Percentiles rank a stretch among this genome's conserved stretches.
Conservation (phyloP, 2,888 invertebrate species). For the Ophion ellenae region DNA sequence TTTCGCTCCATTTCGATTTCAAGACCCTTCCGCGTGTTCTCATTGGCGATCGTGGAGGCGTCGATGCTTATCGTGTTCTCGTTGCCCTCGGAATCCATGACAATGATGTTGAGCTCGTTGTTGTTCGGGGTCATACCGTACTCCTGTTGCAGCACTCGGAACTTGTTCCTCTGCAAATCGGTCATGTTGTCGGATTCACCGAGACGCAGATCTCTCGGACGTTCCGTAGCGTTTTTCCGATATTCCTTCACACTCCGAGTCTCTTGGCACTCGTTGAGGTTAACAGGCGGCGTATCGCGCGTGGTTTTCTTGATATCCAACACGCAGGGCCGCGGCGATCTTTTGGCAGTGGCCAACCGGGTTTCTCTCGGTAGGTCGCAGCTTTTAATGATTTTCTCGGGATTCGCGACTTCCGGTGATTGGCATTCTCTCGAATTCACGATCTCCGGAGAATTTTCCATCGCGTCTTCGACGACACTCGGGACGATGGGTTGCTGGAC, state of each 20-base stretch:
- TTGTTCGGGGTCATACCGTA: slow-evolving; percentile 83
- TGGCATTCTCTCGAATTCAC: background rate
- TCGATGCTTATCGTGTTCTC: slow-evolving; percentile 83
- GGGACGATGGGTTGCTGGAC: background rate
- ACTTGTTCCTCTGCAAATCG: slow-evolving; percentile 87
- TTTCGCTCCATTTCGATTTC: slow-evolving; percentile 64
- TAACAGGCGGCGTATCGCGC: slow-evolving; percentile 33
- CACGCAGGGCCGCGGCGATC: slow-evolving; percentile 58
- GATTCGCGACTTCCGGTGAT: background rate
- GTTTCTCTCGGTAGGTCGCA: slow-evolving; percentile 2
- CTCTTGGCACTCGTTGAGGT: slow-evolving; percentile 63
- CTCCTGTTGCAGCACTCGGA: slow-evolving; percentile 87
- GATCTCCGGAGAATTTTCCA: slow-evolving; percentile 55
- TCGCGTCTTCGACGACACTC: slow-evolving; percentile 28
- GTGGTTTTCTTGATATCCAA: slow-evolving; percentile 51
- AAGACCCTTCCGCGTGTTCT: slow-evolving; percentile 45
- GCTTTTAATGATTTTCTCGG: background rate
- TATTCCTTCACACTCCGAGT: slow-evolving; percentile 29
- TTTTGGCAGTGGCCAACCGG: slow-evolving; percentile 41
- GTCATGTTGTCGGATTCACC: slow-evolving; percentile 84
- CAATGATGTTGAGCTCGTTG: slow-evolving; percentile 71
- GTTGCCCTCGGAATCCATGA: slow-evolving; percentile 82
- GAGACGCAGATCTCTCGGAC: slow-evolving; percentile 55
- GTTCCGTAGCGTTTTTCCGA: background rate
- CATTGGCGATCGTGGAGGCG: slow-evolving; percentile 42